These are phyloP conservation scores for Lates calcarifer DNA, from an alignment of 2,113 vertebrate genomes.

Conservation along the genomic window DNA sequence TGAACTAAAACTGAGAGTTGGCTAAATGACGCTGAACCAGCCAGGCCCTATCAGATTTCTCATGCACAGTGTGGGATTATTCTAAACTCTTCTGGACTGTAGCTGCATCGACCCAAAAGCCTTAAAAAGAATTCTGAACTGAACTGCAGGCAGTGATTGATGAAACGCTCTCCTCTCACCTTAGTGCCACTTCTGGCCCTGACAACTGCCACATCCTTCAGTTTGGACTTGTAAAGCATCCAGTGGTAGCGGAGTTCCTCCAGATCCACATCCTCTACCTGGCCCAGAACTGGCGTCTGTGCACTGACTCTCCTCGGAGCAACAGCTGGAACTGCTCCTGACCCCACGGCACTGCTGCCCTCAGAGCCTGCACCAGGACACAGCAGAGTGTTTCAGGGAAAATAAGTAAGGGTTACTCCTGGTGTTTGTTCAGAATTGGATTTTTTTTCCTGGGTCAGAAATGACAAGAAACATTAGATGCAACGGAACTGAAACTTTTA, in stretches of 20 bases:
- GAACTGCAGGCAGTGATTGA: neutral
- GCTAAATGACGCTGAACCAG: too few species aligned
- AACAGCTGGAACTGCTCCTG: constrained; percentile 81
- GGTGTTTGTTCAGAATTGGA: neutral
- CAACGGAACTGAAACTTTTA: neutral
- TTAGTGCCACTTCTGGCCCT: constrained; percentile 23
- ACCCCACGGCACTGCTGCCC: constrained; percentile 81
- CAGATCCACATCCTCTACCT: constrained; percentile 74
- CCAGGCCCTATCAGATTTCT: too few species aligned
- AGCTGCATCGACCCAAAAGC: neutral
- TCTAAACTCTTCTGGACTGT: neutral
- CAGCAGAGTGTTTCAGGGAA: neutral
- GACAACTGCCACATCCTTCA: constrained; percentile 82
- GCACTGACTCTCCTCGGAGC: constrained; percentile 63
- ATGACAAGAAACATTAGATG: neutral
- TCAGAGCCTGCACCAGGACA: constrained; percentile 83
- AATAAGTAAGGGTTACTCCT: neutral
- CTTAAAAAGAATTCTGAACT: neutral
- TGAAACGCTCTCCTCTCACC: constrained; percentile 58
- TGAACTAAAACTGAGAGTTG: too few species aligned
- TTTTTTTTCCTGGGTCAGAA: too few species aligned
- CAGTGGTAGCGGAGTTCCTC: constrained; percentile 93
- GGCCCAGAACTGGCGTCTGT: constrained; percentile 65
- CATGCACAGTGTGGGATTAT: neutral
- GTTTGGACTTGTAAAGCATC: constrained; percentile 95